phyloP scores from a whole-genome alignment of 2,113 vertebrate genomes.

The Anser cygnoides region DNA sequence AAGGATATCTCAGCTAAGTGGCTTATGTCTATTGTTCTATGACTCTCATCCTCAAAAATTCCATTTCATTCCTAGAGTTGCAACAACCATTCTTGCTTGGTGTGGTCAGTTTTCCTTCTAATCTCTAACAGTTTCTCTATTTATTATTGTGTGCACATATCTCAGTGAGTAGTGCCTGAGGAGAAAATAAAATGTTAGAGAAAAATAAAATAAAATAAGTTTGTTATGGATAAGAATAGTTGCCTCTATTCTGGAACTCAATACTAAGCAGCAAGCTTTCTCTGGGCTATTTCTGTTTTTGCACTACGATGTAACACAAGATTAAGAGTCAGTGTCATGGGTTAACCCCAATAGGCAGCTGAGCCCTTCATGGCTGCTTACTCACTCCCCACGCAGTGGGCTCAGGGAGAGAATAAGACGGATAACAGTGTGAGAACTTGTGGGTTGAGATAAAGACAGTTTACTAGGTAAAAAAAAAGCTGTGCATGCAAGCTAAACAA shows the following conservation, averaged over 20 bases:
- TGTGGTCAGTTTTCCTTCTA: neutral
- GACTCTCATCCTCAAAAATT: neutral
- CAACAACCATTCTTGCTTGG: neutral
- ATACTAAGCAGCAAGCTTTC: neutral
- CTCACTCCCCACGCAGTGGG: neutral
- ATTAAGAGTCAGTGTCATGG: neutral
- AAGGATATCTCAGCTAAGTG: neutral
- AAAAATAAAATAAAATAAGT: neutral
- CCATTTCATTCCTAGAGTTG: neutral
- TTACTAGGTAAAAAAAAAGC: neutral
- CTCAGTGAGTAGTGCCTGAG: neutral
- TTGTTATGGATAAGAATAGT: neutral
- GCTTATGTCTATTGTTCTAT: neutral
- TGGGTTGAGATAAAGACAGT: neutral
- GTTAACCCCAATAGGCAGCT: too few relatives aligned
- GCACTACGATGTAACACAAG: neutral
- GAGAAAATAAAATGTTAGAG: neutral
- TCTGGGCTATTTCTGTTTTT: neutral
- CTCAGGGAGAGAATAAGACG: neutral
- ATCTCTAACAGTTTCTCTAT: neutral
- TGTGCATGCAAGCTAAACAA: neutral
- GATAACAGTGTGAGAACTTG: neutral
- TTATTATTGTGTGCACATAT: neutral
- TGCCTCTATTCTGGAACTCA: neutral
- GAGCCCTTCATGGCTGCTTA: too few relatives aligned